These are phyloP conservation scores for Phrynocephalus guinanensis DNA, from an alignment of 2,797 vertebrate species.

Conservation along the genomic window DNA sequence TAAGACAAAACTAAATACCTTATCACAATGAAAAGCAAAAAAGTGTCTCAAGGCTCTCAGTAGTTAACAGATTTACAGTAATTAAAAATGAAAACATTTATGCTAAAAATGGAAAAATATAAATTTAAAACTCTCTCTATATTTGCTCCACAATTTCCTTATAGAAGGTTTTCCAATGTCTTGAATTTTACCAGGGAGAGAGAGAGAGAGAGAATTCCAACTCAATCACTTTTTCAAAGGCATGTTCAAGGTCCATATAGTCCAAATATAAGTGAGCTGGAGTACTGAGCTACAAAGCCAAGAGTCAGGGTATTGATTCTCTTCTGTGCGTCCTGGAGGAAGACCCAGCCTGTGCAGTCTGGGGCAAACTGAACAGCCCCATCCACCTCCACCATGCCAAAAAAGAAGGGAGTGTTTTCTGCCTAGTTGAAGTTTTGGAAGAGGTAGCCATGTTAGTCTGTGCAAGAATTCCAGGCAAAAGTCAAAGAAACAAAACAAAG, in stretches of 20 bases:
- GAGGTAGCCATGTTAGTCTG: no score
- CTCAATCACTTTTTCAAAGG: conserved; percentile 59
- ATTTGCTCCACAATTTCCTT: conserved; percentile 9
- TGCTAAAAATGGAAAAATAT: background rate
- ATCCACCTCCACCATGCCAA: no score
- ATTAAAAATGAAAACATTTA: background rate
- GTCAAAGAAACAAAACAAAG: no score
- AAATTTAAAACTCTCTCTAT: background rate
- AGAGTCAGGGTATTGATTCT: no score
- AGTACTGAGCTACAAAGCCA: no score
- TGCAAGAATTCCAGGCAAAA: no score
- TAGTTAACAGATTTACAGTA: conserved; percentile 16
- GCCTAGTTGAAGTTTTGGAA: no score
- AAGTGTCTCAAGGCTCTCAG: background rate
- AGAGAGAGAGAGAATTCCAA: background rate
- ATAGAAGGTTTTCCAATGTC: background rate
- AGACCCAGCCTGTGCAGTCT: no score
- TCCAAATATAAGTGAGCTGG: conserved; percentile 46
- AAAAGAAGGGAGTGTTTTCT: no score
- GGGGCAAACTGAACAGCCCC: no score
- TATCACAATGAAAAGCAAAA: background rate
- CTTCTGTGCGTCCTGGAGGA: no score
- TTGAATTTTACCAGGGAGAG: background rate
- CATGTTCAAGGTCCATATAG: conserved; percentile 67
- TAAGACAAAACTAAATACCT: background rate